Base-by-base conservation (phyloP, 2,888 invertebrate species). In the Girardia tigrina region DNA sequence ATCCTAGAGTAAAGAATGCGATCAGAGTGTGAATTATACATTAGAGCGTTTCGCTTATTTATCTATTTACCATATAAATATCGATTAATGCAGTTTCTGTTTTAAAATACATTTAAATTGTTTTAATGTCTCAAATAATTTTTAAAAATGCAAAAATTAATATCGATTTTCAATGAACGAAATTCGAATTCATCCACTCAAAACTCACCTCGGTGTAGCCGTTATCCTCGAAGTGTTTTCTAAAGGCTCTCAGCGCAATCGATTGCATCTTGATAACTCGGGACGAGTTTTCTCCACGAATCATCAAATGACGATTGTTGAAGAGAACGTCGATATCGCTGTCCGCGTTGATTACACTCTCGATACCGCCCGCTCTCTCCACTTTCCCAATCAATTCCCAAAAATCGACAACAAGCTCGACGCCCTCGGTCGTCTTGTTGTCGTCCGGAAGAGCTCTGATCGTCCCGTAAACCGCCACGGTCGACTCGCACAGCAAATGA, bases 301-400 rank as follows among this genome's bases (percentile, higher is more conserved):
- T 56, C 56, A 36, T 36, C 16, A 36, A 36, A 56, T 56, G 56
- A 20, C 56, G 4, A 23, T 56, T 56, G 56, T 56, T 56, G 23
- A 56, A 56, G 6, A 20, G 56, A 56, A 56, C 56, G n/a, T 56
- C 56, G 4, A 23, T n/a, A 20, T 56, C 56, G 23, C 56, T 56
- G n/a, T 56, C 56, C 6, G 56, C 56, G 23, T 56, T 56, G 4
- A 56, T 23, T 20, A 56, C n/a, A 56, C 98, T 88, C 84, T 99
- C 98, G 0, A 98, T 97, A 87, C 91, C 93, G 86, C 99, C 98
- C 0, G 98, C 97, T 82, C 97, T 97, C 82, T 97, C 97, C 90
- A 99, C 98, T 80, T 98, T 98, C 85, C 92, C 94, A 85, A 95
- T 94, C 82, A 95, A 98, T 83, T 90, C 93, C 0, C 89, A 89